Evolutionary conservation across 1,140 invertebrate genomes (phyloP), one percentile per base, ranked within the genome.

Genomic region (Drosophila melanica): DNA sequence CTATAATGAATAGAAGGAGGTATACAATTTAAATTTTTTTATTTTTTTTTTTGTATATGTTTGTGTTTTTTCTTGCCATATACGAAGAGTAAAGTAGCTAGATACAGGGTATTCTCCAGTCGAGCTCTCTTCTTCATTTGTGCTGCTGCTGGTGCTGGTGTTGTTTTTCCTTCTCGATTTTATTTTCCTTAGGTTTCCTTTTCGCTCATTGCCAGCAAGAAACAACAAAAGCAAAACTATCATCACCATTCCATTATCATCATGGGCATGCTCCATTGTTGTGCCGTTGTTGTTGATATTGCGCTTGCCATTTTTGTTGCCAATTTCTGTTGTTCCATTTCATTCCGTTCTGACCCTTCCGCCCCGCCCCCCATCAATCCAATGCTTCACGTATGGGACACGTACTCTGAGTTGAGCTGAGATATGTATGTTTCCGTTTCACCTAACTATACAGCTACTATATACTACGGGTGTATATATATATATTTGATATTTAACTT

Each of bases 201-300:
- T 90, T 79, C 48, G 44, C 39, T 57, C 72, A 59, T 75, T 65
- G 75, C 59, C 59, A 59, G 30, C 35, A 42, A 42, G 12, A 20
- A 70, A 30, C 59, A 57, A 51, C 39, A 71, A 44, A 12, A 57
- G 44, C 42, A 60, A 69, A 68, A 67, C 69, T 67, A 59, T 67
- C 75, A 78, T 75, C 81, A 75, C 55, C 72, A 77, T 70, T 73
- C 70, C 75, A 75, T 87, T 80, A 81, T 87, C 75, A 75, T 78
- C 58, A 75, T 57, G 55, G 51, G 41, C 44, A 64, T 57, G 68
- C 47, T 76, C 67, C 66, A 27, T 76, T 73, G 57, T 78, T 75
- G 77, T 69, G 39, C 60, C 72, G 59, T 48, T 65, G 4, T 44
- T 75, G 33, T 72, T 72, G 70, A 3, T 55, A 16, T 33, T 71